Evolutionary conservation across 2,888 invertebrate species (phyloP), one percentile per base, ranked within the genome.

Genomic region (Mesorhabditis spiculigera): DNA sequence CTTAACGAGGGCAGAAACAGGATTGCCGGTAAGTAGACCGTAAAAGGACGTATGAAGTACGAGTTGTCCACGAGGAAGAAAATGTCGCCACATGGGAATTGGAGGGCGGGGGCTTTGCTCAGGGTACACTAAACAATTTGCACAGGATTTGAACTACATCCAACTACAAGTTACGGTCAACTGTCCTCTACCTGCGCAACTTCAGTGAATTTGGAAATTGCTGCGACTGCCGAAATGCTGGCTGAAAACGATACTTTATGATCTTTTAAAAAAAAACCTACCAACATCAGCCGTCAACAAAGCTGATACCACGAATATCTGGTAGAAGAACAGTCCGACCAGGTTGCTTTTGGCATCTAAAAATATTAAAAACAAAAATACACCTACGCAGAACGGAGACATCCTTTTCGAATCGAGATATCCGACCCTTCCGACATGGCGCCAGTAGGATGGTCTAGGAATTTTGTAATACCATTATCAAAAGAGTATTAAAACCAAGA

Each of bases 191-290:
- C 58, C 58, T 50, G 58, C 8, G 58, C 58, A 10, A 13, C 58
- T 50, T 50, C 58, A 50, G 58, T 50, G 58, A 50, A 50, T 50
- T 50, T 50, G 8, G 58, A 13, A 10, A 50, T 13, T 50, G 58
- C 58, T n/a, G 58, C 58, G n/a, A 50, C 58, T 50, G n/a, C 58
- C 58, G n/a, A n/a, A 50, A 50, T 50, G n/a, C 58, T 50, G 58
- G 28, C n/a, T 50, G 58, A 10, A 50, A 50, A n/a, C 8, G 58
- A 50, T 13, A 50, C 58, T 3, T 28, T 28, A 50, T 13, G n/a
- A 50, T 13, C 58, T 50, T 10, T 50, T 50, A 1, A 10, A 10
- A 50, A 50, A 50, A 50, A 50, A 13, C 58, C 8, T 13, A 50
- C 58, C 58, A 13, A 50, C n/a, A 50, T 50, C 58, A n/a, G n/a